Evolutionary conservation across 2,888 invertebrate species (phyloP).

Genomic region (Sphaerophoria rueppellii): DNA sequence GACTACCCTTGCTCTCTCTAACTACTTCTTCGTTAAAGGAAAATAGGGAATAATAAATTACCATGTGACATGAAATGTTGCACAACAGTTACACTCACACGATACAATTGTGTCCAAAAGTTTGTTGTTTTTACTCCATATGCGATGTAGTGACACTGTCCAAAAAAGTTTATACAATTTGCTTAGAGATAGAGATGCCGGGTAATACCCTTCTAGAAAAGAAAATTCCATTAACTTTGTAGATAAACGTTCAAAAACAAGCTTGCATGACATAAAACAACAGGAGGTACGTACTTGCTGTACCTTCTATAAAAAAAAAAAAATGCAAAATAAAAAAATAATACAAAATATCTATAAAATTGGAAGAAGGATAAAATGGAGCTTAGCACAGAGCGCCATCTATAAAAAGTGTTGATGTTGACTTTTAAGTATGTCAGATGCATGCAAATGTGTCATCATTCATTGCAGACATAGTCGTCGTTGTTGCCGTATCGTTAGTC

Average conservation of each 20-base stretch:
- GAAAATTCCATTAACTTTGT: conserved; percentile 33
- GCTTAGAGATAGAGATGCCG: conserved; percentile 1
- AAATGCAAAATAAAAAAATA: conserved; percentile 21
- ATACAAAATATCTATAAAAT: too few relatives aligned
- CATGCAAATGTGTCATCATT: conserved; percentile 72
- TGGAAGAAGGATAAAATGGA: neutral
- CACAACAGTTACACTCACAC: conserved; percentile 47
- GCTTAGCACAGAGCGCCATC: conserved; percentile 33
- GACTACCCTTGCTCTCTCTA: conserved; percentile 1
- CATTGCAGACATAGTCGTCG: conserved; percentile 48
- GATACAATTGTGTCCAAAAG: conserved; percentile 40
- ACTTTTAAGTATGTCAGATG: conserved; percentile 71
- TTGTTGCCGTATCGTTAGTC: neutral
- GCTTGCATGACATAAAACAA: conserved; percentile 64
- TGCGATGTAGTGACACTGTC: conserved; percentile 41
- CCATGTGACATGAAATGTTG: conserved; percentile 59
- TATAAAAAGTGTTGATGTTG: conserved; percentile 70
- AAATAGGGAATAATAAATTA: conserved; percentile 50
- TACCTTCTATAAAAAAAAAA: neutral
- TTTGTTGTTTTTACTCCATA: neutral
- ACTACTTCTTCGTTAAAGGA: neutral
- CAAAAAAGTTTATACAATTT: conserved; percentile 32
- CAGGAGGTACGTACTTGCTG: conserved; percentile 42
- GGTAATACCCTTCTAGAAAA: conserved; percentile 13
- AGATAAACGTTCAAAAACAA: neutral